phyloP scores from a whole-genome alignment of 2,113 vertebrate species.

The Lonchura striata region DNA sequence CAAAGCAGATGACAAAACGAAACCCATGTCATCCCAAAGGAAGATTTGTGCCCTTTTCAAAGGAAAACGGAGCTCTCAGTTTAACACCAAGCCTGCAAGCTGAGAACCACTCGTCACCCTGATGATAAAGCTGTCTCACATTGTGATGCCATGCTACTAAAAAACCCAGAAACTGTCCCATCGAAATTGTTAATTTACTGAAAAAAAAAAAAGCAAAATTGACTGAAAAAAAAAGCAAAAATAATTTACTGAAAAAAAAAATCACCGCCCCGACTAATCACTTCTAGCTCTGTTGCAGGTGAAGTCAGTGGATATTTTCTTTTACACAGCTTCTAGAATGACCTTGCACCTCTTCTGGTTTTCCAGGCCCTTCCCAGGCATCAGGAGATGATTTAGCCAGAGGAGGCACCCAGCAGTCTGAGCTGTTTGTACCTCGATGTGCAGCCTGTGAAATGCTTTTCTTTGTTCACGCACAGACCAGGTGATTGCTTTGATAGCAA shows the following conservation, averaged over 20 bases:
- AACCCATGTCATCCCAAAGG: neutral
- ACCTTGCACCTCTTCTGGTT: neutral
- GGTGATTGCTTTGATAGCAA: conserved; percentile 56
- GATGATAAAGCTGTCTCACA: neutral
- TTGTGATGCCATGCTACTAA: neutral
- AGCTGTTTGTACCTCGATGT: neutral
- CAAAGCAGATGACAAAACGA: conserved; percentile 15
- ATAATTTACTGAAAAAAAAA: neutral
- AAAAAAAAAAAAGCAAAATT: neutral
- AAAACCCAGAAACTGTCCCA: neutral
- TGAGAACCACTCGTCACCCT: neutral
- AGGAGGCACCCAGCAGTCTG: neutral
- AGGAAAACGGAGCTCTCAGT: neutral
- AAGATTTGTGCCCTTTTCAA: neutral
- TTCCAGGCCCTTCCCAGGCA: neutral
- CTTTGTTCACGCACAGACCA: conserved; percentile 5
- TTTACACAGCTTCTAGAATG: neutral
- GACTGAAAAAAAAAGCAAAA: neutral
- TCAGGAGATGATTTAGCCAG: neutral
- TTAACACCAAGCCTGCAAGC: neutral
- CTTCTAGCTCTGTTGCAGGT: neutral
- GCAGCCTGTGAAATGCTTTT: neutral
- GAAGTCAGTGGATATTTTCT: neutral
- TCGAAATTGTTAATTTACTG: neutral
- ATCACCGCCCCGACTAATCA: neutral